Conservation (phyloP, 2,797 vertebrate genomes). For the Sebastes wilsoni region DNA sequence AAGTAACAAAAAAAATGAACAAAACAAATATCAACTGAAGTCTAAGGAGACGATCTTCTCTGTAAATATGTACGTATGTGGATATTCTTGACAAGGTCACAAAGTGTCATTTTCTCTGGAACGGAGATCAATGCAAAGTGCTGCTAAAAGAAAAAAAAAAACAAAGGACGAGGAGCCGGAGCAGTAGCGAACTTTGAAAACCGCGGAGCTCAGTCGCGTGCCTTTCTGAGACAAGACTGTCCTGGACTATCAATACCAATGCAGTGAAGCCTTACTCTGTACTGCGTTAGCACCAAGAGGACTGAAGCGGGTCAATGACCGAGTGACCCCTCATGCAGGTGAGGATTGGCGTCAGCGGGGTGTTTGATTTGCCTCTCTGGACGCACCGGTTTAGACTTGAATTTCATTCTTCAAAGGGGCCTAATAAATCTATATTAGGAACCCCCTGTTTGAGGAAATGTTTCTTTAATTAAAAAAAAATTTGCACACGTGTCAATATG, state of each 20-base stretch:
- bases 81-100: conserved; percentile 62
- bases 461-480: conserved; percentile 10
- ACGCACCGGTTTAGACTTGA: conserved; percentile 32
- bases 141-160: conserved; percentile 56
- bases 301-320: conserved; percentile 43
- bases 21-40: neutral
- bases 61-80: conserved; percentile 77
- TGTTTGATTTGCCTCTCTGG: conserved; percentile 25
- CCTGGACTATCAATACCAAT: conserved; percentile 36
- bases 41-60: conserved; percentile 14
- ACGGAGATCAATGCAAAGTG: conserved; percentile 65
- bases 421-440: conserved; percentile 17
- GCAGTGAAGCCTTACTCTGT: conserved; percentile 61
- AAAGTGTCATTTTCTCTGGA: conserved; percentile 74
- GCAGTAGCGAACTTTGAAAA: conserved; percentile 50
- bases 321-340: conserved; percentile 24
- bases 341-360: conserved; percentile 17
- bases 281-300: conserved; percentile 33
- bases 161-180: neutral
- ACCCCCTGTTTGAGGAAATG: conserved; percentile 8
- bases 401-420: conserved; percentile 33
- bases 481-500: conserved; percentile 23
- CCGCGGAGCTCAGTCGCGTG: conserved; percentile 60
- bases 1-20: conserved; percentile 2
- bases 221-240: conserved; percentile 68